Percentiles rank a stretch among this genome's conserved stretches.
phyloP scores from a whole-genome alignment of 2,797 vertebrate species.

The Petrocephalus sullivani region DNA sequence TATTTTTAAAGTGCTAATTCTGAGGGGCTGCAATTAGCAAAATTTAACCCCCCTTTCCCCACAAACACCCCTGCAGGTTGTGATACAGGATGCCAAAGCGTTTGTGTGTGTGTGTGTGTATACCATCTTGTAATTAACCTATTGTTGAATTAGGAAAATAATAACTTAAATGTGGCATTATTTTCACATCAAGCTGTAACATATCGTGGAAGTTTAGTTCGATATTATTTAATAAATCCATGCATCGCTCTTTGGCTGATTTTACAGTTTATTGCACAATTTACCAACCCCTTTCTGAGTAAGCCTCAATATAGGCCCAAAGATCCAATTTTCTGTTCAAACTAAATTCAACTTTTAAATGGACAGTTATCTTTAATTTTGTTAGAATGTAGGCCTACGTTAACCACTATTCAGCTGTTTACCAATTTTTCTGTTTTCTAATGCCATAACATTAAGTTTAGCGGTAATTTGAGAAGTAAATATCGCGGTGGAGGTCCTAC shows the following conservation, averaged over 20 bases:
- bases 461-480: not conserved
- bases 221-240: not conserved
- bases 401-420: not conserved
- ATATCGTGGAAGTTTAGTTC: not conserved
- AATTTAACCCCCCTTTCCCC: not conserved
- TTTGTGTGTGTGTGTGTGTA: not conserved
- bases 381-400: not conserved
- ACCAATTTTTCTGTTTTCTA: not conserved
- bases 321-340: not conserved
- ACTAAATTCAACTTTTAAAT: not conserved
- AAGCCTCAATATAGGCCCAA: not conserved
- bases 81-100: not conserved
- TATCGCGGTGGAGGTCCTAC: not conserved
- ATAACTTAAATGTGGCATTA: not conserved
- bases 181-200: not conserved
- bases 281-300: not conserved
- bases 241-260: not conserved
- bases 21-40: not conserved
- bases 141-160: not conserved
- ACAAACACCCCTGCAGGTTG: not conserved
- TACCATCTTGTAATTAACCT: not conserved
- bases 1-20: constrained; percentile 15
- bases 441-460: not conserved
- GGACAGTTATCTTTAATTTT: not conserved
- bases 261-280: not conserved